These are phyloP conservation scores for Trichacis sp. DNA, from an alignment of 2,888 invertebrate species.

Conservation along the genomic window DNA sequence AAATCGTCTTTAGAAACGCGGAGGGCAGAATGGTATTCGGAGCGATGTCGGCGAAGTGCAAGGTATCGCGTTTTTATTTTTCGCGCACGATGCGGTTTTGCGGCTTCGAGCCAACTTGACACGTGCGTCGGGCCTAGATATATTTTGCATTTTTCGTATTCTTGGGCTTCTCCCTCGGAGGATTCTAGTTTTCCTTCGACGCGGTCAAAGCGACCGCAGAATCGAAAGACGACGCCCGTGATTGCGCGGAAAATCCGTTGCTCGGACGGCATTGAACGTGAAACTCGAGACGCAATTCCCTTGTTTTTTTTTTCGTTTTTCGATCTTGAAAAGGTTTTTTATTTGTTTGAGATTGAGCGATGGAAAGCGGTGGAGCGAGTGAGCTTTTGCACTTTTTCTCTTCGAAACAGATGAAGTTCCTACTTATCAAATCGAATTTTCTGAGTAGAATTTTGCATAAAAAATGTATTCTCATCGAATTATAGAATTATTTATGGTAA, in stretches of 20 bases:
- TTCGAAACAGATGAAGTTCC: no score
- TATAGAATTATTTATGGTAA: no score
- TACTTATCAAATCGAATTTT: no score
- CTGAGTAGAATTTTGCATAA: no score
- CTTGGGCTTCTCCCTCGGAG: constrained; percentile 19
- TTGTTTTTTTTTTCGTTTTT: not conserved
- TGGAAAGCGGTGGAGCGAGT: no score
- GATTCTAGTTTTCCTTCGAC: constrained; percentile 36
- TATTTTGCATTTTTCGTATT: constrained; percentile 19
- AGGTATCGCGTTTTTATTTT: constrained; percentile 20
- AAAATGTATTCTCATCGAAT: no score
- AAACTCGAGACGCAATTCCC: constrained; percentile 3
- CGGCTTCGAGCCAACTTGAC: constrained; percentile 16
- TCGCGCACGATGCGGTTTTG: constrained; percentile 25
- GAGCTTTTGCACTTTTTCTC: not conserved
- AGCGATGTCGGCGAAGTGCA: not conserved
- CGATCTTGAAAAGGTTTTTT: not conserved
- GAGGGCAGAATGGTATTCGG: not conserved
- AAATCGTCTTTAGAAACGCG: not conserved
- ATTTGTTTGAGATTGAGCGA: no score
- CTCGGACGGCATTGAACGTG: constrained; percentile 15
- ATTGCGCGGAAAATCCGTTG: constrained; percentile 25
- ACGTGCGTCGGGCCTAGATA: constrained; percentile 33
- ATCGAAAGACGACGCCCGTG: constrained; percentile 34
- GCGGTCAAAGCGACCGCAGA: constrained; percentile 38